Evolutionary conservation across 2,888 invertebrate genomes (phyloP).

Genomic region (Xestia xanthographa): DNA sequence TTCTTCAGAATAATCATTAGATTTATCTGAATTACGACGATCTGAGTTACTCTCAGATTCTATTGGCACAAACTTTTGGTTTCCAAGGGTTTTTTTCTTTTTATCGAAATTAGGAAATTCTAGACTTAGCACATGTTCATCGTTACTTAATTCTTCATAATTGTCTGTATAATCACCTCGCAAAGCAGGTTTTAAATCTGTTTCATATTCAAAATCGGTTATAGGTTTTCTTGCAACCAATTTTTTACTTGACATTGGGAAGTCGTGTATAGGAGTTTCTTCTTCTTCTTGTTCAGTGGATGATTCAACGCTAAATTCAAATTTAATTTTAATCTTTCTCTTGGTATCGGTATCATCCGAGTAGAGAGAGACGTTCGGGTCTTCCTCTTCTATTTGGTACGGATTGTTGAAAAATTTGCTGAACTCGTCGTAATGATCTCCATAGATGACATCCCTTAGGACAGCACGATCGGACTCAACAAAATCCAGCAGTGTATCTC

Average conservation of each 20-base stretch:
- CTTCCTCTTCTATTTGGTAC: background rate
- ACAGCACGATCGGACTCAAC: background rate
- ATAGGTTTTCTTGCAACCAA: background rate
- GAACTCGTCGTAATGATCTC: slow-evolving; percentile 34
- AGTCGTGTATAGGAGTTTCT: background rate
- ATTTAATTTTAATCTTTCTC: background rate
- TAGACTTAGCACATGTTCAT: slow-evolving; percentile 24
- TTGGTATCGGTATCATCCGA: background rate
- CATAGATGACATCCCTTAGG: slow-evolving; percentile 42
- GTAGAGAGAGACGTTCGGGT: background rate
- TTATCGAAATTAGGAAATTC: background rate
- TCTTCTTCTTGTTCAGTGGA: background rate
- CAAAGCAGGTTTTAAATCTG: background rate
- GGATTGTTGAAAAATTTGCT: slow-evolving; percentile 7
- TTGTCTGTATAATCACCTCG: slow-evolving; percentile 41
- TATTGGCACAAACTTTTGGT: background rate
- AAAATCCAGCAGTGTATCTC: slow-evolving; percentile 25
- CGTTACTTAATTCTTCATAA: slow-evolving; percentile 33
- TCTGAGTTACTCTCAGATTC: background rate
- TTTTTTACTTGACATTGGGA: background rate
- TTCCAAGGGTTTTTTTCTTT: background rate
- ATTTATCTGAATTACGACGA: background rate
- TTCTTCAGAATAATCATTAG: background rate
- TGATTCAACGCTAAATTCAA: background rate
- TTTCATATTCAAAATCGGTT: slow-evolving; percentile 9